Conservation (phyloP, 2,888 invertebrate species). For the Synergus itoensis region DNA sequence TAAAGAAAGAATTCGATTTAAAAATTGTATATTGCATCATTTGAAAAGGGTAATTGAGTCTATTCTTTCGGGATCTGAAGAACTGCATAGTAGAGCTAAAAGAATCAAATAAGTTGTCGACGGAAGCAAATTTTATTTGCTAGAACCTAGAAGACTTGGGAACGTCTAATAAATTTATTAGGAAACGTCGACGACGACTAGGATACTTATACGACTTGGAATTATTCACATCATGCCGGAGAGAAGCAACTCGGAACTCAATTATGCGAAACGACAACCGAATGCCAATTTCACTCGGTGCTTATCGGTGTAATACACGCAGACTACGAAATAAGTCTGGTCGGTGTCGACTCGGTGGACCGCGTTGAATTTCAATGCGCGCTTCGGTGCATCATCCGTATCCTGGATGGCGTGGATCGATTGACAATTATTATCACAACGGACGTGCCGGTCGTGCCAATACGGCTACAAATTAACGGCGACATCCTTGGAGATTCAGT, state of each 20-base stretch:
- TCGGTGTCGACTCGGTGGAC: constrained; percentile 63
- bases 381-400: constrained; percentile 47
- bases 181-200: constrained; percentile 42
- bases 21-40: neutral
- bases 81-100: neutral
- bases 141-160: neutral
- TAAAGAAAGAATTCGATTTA: too few species aligned
- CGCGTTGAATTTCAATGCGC: constrained; percentile 64
- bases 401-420: constrained; percentile 58
- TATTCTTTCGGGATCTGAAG: neutral
- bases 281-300: constrained; percentile 72
- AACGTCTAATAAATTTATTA: constrained; percentile 49
- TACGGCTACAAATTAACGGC: constrained; percentile 43
- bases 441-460: constrained; percentile 51
- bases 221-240: constrained; percentile 72
- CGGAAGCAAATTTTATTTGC: constrained; percentile 18
- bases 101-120: constrained; percentile 19
- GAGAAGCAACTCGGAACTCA: constrained; percentile 73
- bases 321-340: constrained; percentile 68
- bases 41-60: neutral
- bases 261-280: constrained; percentile 73
- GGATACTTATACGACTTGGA: constrained; percentile 51
- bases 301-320: constrained; percentile 68
- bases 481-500: constrained; percentile 16
- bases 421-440: constrained; percentile 64